Evolutionary conservation across 2,888 invertebrate genomes (phyloP), one percentile per base, ranked within the genome.

Genomic region (Melangyna quadrimaculata): DNA sequence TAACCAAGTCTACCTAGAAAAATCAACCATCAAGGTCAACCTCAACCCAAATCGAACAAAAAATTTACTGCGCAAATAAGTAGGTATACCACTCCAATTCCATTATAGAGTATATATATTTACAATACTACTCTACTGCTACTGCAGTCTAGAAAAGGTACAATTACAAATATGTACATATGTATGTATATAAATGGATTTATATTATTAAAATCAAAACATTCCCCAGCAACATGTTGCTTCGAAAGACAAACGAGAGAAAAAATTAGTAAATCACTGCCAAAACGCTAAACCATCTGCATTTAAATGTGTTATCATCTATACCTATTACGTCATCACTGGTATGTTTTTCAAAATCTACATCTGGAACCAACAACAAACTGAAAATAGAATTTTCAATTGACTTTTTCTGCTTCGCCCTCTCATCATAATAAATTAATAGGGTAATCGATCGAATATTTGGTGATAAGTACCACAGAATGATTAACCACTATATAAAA

Each of bases 251-350:
- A 1, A 27, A 27, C 6, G 19, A 57, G 29, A 53, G n/a, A 10
- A 12, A 2, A 1, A 14, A 27, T 53, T 7, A 29, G n/a, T 17
- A 4, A 27, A 29, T 32, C 3, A 27, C 14, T 43, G n/a, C n/a
- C 10, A 43, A 51, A 32, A 48, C 8, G 17, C 5, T 3, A 67
- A 67, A 32, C 32, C 70, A 70, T 17, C 70, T 55, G 40, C 69
- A 51, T 37, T 55, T 70, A 55, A 65, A 72, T 79, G 61, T 53
- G 53, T n/a, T n/a, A 75, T 79, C 79, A 84, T 79, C 10, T 59
- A 35, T 32, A 10, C 4, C 19, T 32, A 57, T 86, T 77, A 65
- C 81, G 86, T 65, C 63, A 65, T 73, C 77, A 70, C n/a, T 65
- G 9, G 5, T 2, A 27, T 8, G 0, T 24, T 8, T 4, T 35